Evolutionary conservation across 2,797 vertebrate species (phyloP).

Genomic region (Centropyge bicolor): DNA sequence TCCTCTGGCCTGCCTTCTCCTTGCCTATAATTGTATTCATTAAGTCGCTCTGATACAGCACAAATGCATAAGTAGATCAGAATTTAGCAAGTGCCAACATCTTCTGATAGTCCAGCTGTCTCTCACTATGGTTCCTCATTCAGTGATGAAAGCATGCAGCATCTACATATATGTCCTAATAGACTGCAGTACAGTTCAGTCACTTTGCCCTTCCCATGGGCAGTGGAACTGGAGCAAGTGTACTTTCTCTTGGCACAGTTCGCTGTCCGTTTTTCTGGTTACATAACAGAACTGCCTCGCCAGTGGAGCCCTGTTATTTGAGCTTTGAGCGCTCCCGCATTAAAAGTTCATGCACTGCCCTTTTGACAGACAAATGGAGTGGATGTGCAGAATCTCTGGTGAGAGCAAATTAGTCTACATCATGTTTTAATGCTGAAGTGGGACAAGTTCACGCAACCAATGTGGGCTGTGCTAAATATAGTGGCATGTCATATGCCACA

Average conservation of each 20-base stretch:
- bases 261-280: conserved; percentile 42
- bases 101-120: background rate
- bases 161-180: background rate
- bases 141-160: conserved; percentile 7
- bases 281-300: conserved; percentile 47
- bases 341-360: conserved; percentile 31
- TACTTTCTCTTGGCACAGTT: conserved; percentile 37
- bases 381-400: background rate
- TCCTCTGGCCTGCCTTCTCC: background rate
- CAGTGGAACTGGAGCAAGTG: conserved; percentile 38
- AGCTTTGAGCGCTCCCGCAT: conserved; percentile 35
- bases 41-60: background rate
- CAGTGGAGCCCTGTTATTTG: conserved; percentile 35
- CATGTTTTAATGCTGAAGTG: conserved; percentile 17
- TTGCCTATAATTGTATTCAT: background rate
- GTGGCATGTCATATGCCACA: conserved; percentile 39
- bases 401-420: background rate
- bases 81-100: conserved; percentile 9
- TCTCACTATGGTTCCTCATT: background rate
- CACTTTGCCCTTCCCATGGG: conserved; percentile 33
- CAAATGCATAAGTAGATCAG: conserved; percentile 7
- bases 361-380: conserved; percentile 20
- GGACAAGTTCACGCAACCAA: background rate
- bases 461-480: conserved; percentile 55
- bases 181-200: conserved; percentile 31